phyloP scores from a whole-genome alignment of 2,888 invertebrate species.

The Eugnorisma glareosa region DNA sequence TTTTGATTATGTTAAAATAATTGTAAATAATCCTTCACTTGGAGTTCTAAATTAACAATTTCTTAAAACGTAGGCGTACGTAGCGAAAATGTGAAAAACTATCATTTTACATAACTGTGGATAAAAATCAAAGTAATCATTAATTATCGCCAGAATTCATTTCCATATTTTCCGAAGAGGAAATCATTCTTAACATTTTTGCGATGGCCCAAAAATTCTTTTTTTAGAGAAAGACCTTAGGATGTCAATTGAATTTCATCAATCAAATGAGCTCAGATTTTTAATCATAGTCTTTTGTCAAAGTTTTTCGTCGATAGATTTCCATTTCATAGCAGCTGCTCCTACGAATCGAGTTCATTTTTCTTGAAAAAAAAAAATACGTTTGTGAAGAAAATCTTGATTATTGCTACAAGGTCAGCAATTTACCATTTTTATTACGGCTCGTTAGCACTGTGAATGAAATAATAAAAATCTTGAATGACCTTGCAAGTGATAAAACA shows the following conservation, averaged over 20 bases:
- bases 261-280: slow-evolving; percentile 64
- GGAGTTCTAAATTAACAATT: background rate
- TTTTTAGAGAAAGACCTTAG: slow-evolving; percentile 52
- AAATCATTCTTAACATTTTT: slow-evolving; percentile 54
- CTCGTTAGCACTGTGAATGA: slow-evolving; percentile 36
- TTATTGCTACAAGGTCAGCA: slow-evolving; percentile 52
- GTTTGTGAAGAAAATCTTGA: slow-evolving; percentile 40
- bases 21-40: background rate
- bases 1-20: no score
- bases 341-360: slow-evolving; percentile 45
- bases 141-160: slow-evolving; percentile 41
- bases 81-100: background rate
- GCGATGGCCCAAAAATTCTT: slow-evolving; percentile 53
- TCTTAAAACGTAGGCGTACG: background rate
- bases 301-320: slow-evolving; percentile 58
- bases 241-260: slow-evolving; percentile 67
- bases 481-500: slow-evolving; percentile 19
- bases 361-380: slow-evolving; percentile 39
- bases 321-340: slow-evolving; percentile 58
- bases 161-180: slow-evolving; percentile 32
- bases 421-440: slow-evolving; percentile 37
- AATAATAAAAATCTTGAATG: slow-evolving; percentile 32
- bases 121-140: slow-evolving; percentile 34
- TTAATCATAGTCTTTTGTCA: slow-evolving; percentile 68
- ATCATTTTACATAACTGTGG: background rate